phyloP scores from a whole-genome alignment of 1,140 invertebrate genomes.

The Babylonia areolata region DNA sequence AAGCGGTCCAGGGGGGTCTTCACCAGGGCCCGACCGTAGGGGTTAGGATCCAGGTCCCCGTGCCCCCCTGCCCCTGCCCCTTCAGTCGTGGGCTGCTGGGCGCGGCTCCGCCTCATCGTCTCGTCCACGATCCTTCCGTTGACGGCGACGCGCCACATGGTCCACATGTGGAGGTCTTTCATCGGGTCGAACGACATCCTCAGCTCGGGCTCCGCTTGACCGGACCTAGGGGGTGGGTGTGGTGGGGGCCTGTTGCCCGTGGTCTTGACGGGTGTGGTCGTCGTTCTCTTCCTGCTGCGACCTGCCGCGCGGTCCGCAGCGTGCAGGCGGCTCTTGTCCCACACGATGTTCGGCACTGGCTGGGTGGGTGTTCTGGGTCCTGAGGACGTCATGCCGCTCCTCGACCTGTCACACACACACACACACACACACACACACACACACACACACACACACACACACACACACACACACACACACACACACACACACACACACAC shows the following conservation, averaged over 20 bases:
- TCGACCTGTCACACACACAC: not conserved
- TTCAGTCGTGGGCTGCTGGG: not conserved
- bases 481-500: not conserved
- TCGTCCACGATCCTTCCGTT: slow-evolving; percentile 53
- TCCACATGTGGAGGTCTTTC: slow-evolving; percentile 54
- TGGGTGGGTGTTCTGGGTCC: not conserved
- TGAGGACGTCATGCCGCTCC: slow-evolving; percentile 19
- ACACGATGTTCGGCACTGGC: not conserved
- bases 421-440: not conserved
- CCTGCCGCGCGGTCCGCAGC: too few species aligned
- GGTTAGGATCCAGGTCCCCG: slow-evolving; percentile 21
- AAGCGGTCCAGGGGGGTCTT: slow-evolving; percentile 43
- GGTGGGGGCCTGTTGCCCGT: not conserved
- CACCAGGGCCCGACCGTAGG: slow-evolving; percentile 41
- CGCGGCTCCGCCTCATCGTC: slow-evolving; percentile 27
- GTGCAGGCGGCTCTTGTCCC: slow-evolving; percentile 35
- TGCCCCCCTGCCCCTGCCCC: too few species aligned
- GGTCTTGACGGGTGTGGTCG: not conserved
- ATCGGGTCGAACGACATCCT: slow-evolving; percentile 51
- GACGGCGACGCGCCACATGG: slow-evolving; percentile 55
- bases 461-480: not conserved
- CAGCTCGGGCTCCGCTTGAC: slow-evolving; percentile 19
- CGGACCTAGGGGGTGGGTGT: not conserved
- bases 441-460: slow-evolving; percentile 6
- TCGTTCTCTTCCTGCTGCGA: too few species aligned